Percentiles rank a stretch among this genome's conserved stretches.
These are phyloP conservation scores for Antechinus flavipes DNA, from an alignment of 2,113 vertebrate genomes.

Conservation along the genomic window DNA sequence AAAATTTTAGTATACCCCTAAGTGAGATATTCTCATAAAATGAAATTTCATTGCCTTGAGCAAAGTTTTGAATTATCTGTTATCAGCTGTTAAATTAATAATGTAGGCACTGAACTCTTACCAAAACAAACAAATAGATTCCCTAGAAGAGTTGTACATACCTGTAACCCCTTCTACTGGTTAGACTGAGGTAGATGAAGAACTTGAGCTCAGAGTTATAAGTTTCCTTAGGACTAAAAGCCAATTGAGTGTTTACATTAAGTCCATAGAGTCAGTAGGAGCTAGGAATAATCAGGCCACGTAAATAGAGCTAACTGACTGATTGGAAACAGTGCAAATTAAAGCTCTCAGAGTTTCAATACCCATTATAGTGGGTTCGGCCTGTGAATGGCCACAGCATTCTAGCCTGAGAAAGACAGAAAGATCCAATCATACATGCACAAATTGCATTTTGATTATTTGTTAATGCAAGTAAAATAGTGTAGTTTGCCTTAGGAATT, in stretches of 20 bases:
- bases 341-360: background rate
- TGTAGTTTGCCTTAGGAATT: background rate
- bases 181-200: background rate
- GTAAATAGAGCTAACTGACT: background rate
- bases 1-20: background rate
- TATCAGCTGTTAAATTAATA: background rate
- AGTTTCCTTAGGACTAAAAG: background rate
- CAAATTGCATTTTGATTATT: background rate
- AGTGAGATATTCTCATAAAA: background rate
- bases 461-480: background rate
- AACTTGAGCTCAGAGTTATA: background rate
- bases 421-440: background rate
- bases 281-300: background rate
- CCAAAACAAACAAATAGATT: background rate
- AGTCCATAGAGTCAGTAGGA: background rate
- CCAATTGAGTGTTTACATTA: background rate
- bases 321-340: background rate
- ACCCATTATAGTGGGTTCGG: background rate
- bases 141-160: background rate
- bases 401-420: background rate
- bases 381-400: background rate
- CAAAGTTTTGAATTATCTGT: background rate
- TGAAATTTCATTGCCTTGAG: background rate
- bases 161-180: background rate
- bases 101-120: background rate